A percentile compares a stretch with the other conserved stretches of the same genome.
These are phyloP conservation scores for Dipodomys stephensi DNA, from an alignment of 2,113 vertebrate species.

Conservation along the genomic window DNA sequence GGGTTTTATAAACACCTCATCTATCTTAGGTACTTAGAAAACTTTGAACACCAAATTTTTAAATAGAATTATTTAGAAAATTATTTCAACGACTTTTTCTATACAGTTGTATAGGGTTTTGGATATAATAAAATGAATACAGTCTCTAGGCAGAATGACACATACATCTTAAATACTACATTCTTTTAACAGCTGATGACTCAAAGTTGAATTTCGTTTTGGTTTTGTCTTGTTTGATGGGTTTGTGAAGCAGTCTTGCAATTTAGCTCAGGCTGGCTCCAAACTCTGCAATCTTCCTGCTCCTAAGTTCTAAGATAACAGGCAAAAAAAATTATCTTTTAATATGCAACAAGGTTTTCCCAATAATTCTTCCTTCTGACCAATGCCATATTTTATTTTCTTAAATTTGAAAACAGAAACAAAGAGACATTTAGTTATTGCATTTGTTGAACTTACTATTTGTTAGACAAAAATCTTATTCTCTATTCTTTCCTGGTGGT, in stretches of 20 bases:
- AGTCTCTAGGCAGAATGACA: neutral
- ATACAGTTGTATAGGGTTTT: neutral
- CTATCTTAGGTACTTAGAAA: neutral
- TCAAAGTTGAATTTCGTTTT: neutral
- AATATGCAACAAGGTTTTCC: neutral
- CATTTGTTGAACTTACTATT: neutral
- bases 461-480: conserved; percentile 7
- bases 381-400: neutral
- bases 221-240: neutral
- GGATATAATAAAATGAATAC: neutral
- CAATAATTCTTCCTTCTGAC: neutral
- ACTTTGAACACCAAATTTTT: neutral
- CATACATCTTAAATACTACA: neutral
- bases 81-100: neutral
- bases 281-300: neutral
- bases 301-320: neutral
- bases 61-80: neutral
- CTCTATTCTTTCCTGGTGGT: neutral
- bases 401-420: conserved; percentile 16
- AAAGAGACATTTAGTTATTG: neutral
- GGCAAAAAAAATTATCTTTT: neutral
- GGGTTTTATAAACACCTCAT: neutral
- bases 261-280: neutral
- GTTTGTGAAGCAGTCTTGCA: neutral
- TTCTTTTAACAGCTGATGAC: neutral